phyloP scores from a whole-genome alignment of 2,888 invertebrate genomes.

The Hypomecis atomaria region DNA sequence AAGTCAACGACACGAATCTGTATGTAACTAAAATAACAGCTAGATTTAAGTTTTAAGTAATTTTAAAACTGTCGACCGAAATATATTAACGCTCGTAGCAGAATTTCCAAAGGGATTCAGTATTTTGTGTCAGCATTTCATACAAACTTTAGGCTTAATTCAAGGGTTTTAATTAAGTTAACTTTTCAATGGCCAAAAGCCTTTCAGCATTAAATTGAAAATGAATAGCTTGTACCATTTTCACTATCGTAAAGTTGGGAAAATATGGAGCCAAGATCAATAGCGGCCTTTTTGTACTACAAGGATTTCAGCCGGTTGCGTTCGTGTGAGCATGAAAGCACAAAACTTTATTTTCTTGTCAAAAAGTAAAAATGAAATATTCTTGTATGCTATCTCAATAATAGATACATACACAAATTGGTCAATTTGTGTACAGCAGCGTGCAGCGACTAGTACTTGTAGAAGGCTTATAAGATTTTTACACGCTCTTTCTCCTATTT shows the following conservation, averaged over 20 bases:
- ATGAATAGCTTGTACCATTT: constrained; percentile 9
- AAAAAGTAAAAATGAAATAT: background rate
- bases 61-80: no score
- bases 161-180: constrained; percentile 18
- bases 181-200: constrained; percentile 20
- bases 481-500: no score
- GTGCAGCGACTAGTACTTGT: no score
- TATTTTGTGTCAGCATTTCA: constrained; percentile 5
- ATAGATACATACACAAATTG: no score
- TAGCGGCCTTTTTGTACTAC: background rate
- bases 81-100: no score
- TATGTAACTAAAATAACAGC: no score
- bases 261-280: constrained; percentile 14
- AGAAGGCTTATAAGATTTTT: no score
- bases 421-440: no score
- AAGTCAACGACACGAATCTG: no score
- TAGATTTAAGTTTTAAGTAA: no score
- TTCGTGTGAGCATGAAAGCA: background rate
- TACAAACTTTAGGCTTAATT: constrained; percentile 4
- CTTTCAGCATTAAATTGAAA: constrained; percentile 23
- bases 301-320: background rate
- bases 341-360: background rate
- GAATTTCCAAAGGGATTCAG: background rate
- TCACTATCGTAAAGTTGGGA: constrained; percentile 10
- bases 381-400: no score